phyloP scores from a whole-genome alignment of 1,140 invertebrate genomes.

The Muscidifurax raptorellus region DNA sequence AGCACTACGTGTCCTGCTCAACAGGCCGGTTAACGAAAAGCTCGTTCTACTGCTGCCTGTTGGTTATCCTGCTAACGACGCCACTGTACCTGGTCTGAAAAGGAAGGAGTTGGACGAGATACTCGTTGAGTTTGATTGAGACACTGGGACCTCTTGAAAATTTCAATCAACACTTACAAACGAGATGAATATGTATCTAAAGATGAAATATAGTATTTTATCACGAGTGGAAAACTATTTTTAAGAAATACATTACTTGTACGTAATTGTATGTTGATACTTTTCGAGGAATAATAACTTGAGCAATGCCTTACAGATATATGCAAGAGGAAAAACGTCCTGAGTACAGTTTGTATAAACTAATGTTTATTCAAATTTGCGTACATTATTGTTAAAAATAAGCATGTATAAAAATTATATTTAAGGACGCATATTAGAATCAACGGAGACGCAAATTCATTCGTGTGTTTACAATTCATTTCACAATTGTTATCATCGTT shows the following conservation, averaged over 20 bases:
- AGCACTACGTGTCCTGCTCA: constrained; percentile 82
- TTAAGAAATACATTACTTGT: too few relatives aligned
- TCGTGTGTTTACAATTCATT: constrained; percentile 43
- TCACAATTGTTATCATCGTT: constrained; percentile 20
- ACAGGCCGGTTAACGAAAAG: constrained; percentile 87
- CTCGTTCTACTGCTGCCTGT: constrained; percentile 88
- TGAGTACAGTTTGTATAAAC: constrained; percentile 63
- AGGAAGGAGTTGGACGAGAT: constrained; percentile 87
- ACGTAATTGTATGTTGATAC: too few relatives aligned
- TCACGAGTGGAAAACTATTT: too few relatives aligned
- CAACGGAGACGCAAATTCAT: constrained; percentile 44
- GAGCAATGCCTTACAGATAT: background rate
- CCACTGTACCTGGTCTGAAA: constrained; percentile 85
- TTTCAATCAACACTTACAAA: constrained; percentile 19
- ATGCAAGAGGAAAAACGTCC: constrained; percentile 52
- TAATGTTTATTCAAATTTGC: constrained; percentile 71
- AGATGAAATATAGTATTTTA: too few relatives aligned
- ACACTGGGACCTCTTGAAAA: constrained; percentile 20
- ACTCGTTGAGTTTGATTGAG: constrained; percentile 77
- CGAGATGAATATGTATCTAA: too few relatives aligned
- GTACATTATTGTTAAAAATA: constrained; percentile 70
- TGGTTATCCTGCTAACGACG: constrained; percentile 86
- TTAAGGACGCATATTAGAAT: constrained; percentile 50
- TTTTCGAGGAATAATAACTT: too few relatives aligned
- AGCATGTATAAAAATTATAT: constrained; percentile 69